Evolutionary conservation across 2,888 invertebrate species (phyloP), one percentile per base, ranked within the genome.

Genomic region (Andrena bicolor): DNA sequence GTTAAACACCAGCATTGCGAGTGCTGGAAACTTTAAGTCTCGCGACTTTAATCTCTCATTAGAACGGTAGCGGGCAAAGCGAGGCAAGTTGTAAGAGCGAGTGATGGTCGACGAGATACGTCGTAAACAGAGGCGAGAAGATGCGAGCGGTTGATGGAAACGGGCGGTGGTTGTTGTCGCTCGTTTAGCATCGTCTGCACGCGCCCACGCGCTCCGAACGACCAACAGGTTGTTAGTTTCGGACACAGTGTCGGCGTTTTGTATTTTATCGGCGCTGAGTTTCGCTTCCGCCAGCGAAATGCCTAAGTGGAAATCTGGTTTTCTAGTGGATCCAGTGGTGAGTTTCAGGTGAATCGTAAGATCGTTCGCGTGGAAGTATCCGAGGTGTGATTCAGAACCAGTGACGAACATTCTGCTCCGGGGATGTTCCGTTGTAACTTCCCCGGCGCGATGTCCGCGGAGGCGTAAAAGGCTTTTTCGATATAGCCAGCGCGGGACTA

Each of bases 191-290:
- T 77, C 77, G 68, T 63, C 65, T 61, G 71, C 76, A 48, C 71
- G 26, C 65, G 70, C 70, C 71, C 64, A 58, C 68, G 77, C 79
- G 80, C 72, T 72, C 72, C 74, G 80, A 84, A 85, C 80, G 74
- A 69, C 80, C 83, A 86, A 83, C 86, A 73, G 82, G 75, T 71
- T 74, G 70, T 83, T 73, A 61, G 23, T 26, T 56, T 56, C 10
- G 23, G 23, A 26, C 74, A 84, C 51, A 71, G 28, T 75, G 61
- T 49, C 69, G 68, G 26, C 56, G 48, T 60, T 58, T 51, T 30
- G 53, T 56, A 65, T 66, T 48, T 61, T 32, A 16, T 32, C 32
- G 32, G n/a, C n/a, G 7, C 16, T 10, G 32, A 61, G n/a, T 64
- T 16, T 20, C 41, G 48, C 10, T 64, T 16, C 16, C n/a, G 13